Base-by-base conservation (phyloP, 2,888 invertebrate genomes). In the Drosophila yooni region DNA sequence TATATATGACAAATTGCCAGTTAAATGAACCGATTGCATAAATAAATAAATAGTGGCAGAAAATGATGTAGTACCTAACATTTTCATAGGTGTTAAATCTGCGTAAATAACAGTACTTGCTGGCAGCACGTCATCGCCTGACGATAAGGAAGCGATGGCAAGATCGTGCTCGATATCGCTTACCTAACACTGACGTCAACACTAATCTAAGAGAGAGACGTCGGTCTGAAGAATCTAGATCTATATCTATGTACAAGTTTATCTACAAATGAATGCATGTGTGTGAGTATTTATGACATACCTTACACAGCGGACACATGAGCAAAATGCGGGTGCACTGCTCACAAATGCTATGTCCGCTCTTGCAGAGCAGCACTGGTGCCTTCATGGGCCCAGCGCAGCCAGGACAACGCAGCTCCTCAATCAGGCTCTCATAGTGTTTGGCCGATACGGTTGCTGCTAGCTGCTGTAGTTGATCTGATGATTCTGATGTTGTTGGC, bases 321-420 rank as follows among this genome's bases (percentile, higher is more conserved):
- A 89, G 70, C 43, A 92, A 78, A 60, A 92, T 89, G 52, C 89
- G 82, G 3, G 92, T 92, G 77, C 93, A 93, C 57, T 91, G 87
- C 54, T 91, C 89, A 62, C 93, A 93, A 51, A 93, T 78, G 66
- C 93, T 93, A 78, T 93, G 93, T 1, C 93, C 93, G 18, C 89
- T 91, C 65, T 85, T 81, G 79, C 93, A 93, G 36, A 93, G 84
- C 61, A 89, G 75, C 11, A 93, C 91, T 2, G 93, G 93, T 11
- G 92, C 85, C 67, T 90, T 91, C 92, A 93, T 93, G 51, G 93
- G 92, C 21, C 83, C 88, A 3, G 93, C 92, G 69, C 93, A 93
- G 46, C 93, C 93, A 4, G 93, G 93, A 82, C 93, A 93, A 51
- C 92, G 91, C 10, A 93, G 76, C 70, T 93, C 93, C 68, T 92